phyloP scores from a whole-genome alignment of 2,797 vertebrate species.

The Coranthus polyacanthus region DNA sequence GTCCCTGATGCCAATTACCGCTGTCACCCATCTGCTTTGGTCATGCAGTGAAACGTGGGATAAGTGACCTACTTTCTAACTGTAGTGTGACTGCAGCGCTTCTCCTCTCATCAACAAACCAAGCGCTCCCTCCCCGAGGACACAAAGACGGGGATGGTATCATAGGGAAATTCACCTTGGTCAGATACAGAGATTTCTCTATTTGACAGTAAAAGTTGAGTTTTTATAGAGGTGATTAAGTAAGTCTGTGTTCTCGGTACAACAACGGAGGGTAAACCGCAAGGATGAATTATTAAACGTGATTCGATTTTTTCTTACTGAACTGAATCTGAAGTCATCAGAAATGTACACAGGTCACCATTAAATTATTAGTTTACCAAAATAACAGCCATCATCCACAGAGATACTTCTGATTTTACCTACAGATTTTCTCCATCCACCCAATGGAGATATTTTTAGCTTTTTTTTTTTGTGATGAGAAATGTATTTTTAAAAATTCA shows the following conservation, averaged over 20 bases:
- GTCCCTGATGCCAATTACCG: constrained; percentile 78
- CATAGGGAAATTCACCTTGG: constrained; percentile 25
- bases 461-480: too few species aligned
- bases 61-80: constrained; percentile 80
- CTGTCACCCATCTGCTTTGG: constrained; percentile 81
- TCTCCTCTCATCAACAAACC: constrained; percentile 66
- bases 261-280: neutral
- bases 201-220: constrained; percentile 12
- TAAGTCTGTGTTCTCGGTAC: neutral
- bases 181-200: constrained; percentile 19
- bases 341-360: too few species aligned
- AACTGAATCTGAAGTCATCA: too few species aligned
- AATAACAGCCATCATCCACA: too few species aligned
- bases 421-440: too few species aligned
- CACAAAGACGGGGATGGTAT: constrained; percentile 25
- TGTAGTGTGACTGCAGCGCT: constrained; percentile 65
- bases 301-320: too few species aligned
- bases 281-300: too few species aligned
- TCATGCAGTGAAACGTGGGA: constrained; percentile 72
- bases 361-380: too few species aligned
- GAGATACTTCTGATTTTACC: too few species aligned
- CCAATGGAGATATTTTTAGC: too few species aligned
- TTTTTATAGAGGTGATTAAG: neutral
- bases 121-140: constrained; percentile 37
- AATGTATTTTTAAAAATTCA: too few species aligned